Percentiles rank a stretch among this genome's conserved stretches.
phyloP scores from a whole-genome alignment of 1,140 invertebrate genomes.

The Diabrotica virgifera region DNA sequence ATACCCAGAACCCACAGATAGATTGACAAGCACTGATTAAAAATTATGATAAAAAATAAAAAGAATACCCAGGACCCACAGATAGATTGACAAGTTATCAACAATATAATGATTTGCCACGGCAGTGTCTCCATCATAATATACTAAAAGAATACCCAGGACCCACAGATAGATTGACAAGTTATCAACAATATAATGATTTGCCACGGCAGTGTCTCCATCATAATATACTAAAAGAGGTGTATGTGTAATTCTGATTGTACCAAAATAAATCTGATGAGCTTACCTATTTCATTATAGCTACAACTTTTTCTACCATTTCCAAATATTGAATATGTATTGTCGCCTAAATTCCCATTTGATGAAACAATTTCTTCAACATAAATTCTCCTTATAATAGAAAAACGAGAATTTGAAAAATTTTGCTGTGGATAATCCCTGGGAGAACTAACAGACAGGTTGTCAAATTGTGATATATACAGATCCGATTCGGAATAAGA shows the following conservation, averaged over 20 bases:
- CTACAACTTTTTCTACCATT: not conserved
- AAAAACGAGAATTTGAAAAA: not conserved
- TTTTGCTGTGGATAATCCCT: not conserved
- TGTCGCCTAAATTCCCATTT: not conserved
- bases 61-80: too few species aligned
- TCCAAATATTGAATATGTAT: not conserved
- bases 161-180: too few species aligned
- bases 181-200: too few species aligned
- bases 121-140: not conserved
- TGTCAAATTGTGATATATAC: constrained; percentile 1
- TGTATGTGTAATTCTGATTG: not conserved
- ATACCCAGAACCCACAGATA: too few species aligned
- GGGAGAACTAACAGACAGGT: not conserved
- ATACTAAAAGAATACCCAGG: not conserved
- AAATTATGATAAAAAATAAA: not conserved
- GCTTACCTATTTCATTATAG: not conserved
- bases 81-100: too few species aligned
- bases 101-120: too few species aligned
- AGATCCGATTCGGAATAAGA: constrained; percentile 19
- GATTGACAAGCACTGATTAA: too few species aligned
- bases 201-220: not conserved
- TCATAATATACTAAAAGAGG: not conserved
- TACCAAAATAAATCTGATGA: not conserved
- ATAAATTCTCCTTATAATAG: constrained; percentile 8
- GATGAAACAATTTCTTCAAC: constrained; percentile 8